Evolutionary conservation across 2,888 invertebrate genomes (phyloP), one percentile per base, ranked within the genome.

Genomic region (Pollenia labialis): DNA sequence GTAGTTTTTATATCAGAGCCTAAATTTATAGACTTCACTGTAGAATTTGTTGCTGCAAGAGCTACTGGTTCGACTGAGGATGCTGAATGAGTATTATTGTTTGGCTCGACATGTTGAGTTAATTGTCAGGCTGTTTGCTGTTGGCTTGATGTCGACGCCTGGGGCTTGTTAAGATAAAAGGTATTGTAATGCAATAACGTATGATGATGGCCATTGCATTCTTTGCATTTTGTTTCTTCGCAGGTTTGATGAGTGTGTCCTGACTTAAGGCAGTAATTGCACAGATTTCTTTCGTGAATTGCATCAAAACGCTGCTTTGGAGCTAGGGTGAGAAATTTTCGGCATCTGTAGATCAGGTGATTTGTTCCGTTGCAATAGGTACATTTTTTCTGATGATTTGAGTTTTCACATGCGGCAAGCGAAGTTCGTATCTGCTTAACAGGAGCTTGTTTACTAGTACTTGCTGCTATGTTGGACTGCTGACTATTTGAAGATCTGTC

Each of bases 241-340:
- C 69, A 82, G 10, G 48, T 42, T 42, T 69, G 40, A 76, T 75
- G 75, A 2, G 23, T 23, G 23, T 23, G 23, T 10, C 83, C 71
- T 9, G 52, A 40, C 42, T 77, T 77, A n/a, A 77, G 69, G 56
- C 77, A 83, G 12, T 77, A 77, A 46, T 83, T 83, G 71, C 76
- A 69, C 32, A 77, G 46, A 40, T 83, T 83, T 60, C 58, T 23
- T 32, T 76, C 54, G 40, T 83, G 71, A 62, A 83, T 77, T 14
- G 71, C 75, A 60, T 82, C 81, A 75, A 75, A 75, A n/a, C 69
- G 58, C 40, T 83, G 76, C 52, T 76, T 82, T 58, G 82, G 23
- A 40, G 32, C 58, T 12, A 54, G 52, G 1, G 58, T 48, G 2
- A 71, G 18, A 18, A 69, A 75, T 82, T 75, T 40, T n/a, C 56